Evolutionary conservation across 2,113 vertebrate species (phyloP), one percentile per base, ranked within the genome.

Genomic region (Pleuronectes platessa): DNA sequence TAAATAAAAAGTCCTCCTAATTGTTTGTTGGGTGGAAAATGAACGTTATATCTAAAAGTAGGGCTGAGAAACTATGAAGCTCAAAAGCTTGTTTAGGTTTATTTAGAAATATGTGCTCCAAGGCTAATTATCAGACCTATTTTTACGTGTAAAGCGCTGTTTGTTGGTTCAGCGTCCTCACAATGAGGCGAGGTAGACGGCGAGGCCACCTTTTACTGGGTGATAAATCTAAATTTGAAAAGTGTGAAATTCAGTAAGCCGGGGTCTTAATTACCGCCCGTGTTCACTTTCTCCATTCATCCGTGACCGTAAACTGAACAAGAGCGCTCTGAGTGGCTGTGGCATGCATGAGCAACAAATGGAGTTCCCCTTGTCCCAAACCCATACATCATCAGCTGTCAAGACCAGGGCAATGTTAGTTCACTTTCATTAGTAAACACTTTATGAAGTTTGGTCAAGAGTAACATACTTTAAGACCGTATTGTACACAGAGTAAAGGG

Each of bases 221-320:
- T 91, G 82, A 92, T 90, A 90, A 92, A 94, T 93, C 86, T 92
- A 86, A 85, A 89, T 93, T 88, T 90, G 89, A 86, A 89, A 88
- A 85, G 80, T 88, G 87, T 81, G 83, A 91, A 89, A 90, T 88
- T 91, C 86, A 92, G 90, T 88, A 90, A 93, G 81, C 74, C 4
- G 8, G 83, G 75, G 73, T 79, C 82, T 87, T 92, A 92, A 93
- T 93, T 91, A 87, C 85, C 51, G 47, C 83, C 77, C 68, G 7
- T 88, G 85, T 90, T 89, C 79, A 56, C 71, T 72, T 63, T 82
- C 72, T 62, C 76, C 78, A 70, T 68, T 89, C 84, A 90, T 76
- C 87, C 84, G 18, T 93, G 89, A 87, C 87, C 71, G 71, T 65
- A 86, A 86, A 87, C 70, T 60, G 74, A 85, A 85, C 54, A 72